Conservation (phyloP, 2,113 vertebrate species). For the Eulemur macaco region DNA sequence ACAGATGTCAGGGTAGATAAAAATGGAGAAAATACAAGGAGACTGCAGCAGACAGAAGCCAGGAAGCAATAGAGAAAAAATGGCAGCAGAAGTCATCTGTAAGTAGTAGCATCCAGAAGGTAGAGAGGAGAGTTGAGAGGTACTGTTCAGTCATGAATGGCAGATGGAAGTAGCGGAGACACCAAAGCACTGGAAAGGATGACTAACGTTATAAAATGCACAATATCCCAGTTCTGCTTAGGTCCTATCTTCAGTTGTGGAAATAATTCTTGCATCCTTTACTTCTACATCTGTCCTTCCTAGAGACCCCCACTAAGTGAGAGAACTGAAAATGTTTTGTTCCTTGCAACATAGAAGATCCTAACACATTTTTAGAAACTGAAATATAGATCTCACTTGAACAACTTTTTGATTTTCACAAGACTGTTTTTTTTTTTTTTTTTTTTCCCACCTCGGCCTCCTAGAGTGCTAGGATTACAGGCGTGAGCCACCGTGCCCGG, state of each 20-base stretch:
- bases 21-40: neutral
- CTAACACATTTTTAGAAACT: neutral
- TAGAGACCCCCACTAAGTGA: neutral
- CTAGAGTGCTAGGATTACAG: no score
- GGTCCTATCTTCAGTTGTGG: neutral
- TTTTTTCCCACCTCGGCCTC: no score
- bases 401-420: neutral
- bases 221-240: neutral
- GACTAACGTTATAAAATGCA: fast-evolving
- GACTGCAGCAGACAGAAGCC: neutral
- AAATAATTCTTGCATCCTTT: neutral
- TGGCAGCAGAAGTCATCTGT: neutral
- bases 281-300: neutral
- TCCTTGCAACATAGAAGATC: neutral
- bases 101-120: neutral
- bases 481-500: no score
- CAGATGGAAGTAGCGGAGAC: neutral
- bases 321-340: neutral
- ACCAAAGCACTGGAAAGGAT: neutral
- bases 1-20: neutral
- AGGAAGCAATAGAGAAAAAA: neutral
- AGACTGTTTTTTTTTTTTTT: neutral
- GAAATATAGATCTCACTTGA: neutral
- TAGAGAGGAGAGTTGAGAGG: neutral
- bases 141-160: fast-evolving